Evolutionary conservation across 1,140 invertebrate species (phyloP), one percentile per base, ranked within the genome.

Genomic region (Homarus americanus): DNA sequence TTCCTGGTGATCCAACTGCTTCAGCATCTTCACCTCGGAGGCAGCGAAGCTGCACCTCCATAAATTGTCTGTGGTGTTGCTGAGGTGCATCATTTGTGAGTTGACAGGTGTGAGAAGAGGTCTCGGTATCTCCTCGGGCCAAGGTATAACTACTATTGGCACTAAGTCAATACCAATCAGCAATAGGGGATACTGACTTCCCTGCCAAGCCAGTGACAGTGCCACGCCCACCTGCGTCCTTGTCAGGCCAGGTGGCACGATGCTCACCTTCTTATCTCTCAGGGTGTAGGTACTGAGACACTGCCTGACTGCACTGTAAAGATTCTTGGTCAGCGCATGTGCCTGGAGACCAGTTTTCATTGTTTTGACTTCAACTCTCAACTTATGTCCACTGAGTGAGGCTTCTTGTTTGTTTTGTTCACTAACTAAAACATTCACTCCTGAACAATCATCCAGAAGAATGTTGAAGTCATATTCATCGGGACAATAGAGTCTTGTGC

Each of bases 381-480:
- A 12, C 5, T 9, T 69, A 69, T 69, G 63, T 32, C 63, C 63
- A 32, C n/a, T 28, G n/a, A 24, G n/a, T 5, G 32, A 28, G 32
- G 28, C 2, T 24, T 32, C 24, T 69, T 69, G 17, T 9, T 24
- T 24, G 24, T 1, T 9, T 69, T 32, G 12, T 9, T 32, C 32
- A 9, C 28, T 28, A 24, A 69, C 63, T 69, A 32, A 32, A 4
- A 69, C 63, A 32, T 69, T 32, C 28, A 69, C 9, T 1, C 7
- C 63, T 69, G 63, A 28, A 2, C 28, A 28, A 12, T 32, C 63
- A 7, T 32, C 4, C 5, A 69, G 28, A 28, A 69, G n/a, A 69
- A 32, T 32, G 32, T 85, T 85, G 28, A 85, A 17, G 44, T 85
- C 82, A 85, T 69, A 85, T 41, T 85, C 82, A 44, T 85, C 82